Evolutionary conservation across 1,140 invertebrate species (phyloP).

Genomic region (Ladona fulva): DNA sequence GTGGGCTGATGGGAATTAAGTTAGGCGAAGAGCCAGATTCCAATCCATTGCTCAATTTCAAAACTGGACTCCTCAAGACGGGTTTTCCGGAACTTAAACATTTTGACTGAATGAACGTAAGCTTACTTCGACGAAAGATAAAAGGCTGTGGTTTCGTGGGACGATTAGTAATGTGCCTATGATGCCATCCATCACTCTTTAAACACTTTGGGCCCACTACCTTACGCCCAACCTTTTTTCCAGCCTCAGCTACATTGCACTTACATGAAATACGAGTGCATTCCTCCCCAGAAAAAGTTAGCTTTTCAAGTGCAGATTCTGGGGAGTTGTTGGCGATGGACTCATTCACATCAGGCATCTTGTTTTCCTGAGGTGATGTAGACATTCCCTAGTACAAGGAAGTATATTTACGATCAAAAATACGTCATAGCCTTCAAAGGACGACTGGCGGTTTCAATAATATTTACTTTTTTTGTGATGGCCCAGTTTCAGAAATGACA

Average conservation of each 20-base stretch:
- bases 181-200: not conserved
- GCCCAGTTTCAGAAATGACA: not conserved
- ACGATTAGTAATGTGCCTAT: not conserved
- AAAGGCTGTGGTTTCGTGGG: not conserved
- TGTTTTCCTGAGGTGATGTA: not conserved
- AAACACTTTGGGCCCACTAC: not conserved
- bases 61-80: not conserved
- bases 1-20: not conserved
- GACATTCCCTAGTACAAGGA: not conserved
- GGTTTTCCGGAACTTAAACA: not conserved
- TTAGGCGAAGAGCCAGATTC: not conserved
- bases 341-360: not conserved
- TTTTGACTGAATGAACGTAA: not conserved
- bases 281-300: constrained; percentile 1
- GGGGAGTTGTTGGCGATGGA: not conserved
- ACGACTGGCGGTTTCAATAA: not conserved
- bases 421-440: not conserved
- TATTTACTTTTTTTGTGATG: not conserved
- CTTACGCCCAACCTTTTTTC: not conserved
- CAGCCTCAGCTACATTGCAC: not conserved
- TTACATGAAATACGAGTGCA: not conserved
- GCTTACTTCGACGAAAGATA: constrained; percentile 1
- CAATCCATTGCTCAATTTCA: not conserved
- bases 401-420: not conserved
- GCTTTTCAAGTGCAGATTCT: not conserved